Conservation (phyloP, 2,888 invertebrate genomes). For the Leucoptera coffeella region DNA sequence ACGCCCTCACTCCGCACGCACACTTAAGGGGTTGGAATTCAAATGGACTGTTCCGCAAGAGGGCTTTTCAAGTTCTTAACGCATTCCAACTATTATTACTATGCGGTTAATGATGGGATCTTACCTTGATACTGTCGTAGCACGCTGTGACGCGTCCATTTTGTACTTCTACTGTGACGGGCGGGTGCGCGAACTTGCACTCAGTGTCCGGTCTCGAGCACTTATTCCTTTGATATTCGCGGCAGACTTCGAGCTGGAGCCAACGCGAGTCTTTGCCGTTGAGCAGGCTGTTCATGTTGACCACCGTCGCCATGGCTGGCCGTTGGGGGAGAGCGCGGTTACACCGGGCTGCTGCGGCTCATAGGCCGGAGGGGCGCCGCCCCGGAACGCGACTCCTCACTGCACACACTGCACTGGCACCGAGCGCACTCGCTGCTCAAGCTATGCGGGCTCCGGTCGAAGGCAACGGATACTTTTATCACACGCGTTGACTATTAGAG, state of each 20-base stretch:
- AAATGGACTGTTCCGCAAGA: too few relatives aligned
- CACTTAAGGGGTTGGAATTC: too few relatives aligned
- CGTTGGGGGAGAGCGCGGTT: slow-evolving; percentile 26
- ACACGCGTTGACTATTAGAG: slow-evolving; percentile 48
- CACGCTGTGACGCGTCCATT: slow-evolving; percentile 99
- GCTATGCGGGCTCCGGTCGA: slow-evolving; percentile 14
- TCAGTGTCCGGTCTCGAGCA: slow-evolving; percentile 98
- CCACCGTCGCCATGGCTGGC: slow-evolving; percentile 75
- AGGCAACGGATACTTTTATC: slow-evolving; percentile 21
- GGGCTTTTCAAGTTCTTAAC: too few relatives aligned
- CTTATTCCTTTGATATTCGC: slow-evolving; percentile 99
- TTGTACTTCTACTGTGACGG: slow-evolving; percentile 98
- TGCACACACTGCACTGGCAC: too few relatives aligned
- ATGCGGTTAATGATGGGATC: too few relatives aligned
- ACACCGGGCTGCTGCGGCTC: slow-evolving; percentile 44
- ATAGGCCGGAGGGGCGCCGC: slow-evolving; percentile 40
- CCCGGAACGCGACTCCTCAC: too few relatives aligned
- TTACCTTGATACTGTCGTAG: slow-evolving; percentile 99
- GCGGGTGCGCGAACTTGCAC: slow-evolving; percentile 99
- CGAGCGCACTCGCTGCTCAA: slow-evolving; percentile 24
- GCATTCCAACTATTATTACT: too few relatives aligned
- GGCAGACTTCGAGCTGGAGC: slow-evolving; percentile 98
- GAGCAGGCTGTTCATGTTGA: slow-evolving; percentile 93
- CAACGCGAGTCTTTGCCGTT: slow-evolving; percentile 99
- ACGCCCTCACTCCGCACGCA: too few relatives aligned